Base-by-base conservation (phyloP, 2,888 invertebrate genomes). In the Hemistola chrysoprasaria region DNA sequence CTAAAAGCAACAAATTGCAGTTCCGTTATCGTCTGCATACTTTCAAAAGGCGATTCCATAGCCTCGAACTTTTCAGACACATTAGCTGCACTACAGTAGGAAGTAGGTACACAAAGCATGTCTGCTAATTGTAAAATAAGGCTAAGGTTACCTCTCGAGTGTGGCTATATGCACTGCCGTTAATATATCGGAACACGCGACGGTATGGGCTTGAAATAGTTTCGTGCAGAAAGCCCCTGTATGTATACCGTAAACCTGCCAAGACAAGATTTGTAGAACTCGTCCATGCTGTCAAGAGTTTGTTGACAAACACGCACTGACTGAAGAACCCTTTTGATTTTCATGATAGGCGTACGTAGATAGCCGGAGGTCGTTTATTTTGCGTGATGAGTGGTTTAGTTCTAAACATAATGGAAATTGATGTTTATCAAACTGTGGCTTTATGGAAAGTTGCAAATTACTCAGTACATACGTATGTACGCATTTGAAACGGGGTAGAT, bases 151-250 rank as follows among this genome's bases (percentile, higher is more conserved):
- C 45, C 53, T 46, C 46, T 45, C 41, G 41, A 62, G 42, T 38
- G 45, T 20, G 29, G 39, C 31, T 41, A 46, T 57, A 63, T 70
- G 66, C 69, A 67, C 53, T 51, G 46, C 38, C 25, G 40, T 52
- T 56, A 53, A 61, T 56, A 56, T 47, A 59, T 53, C 51, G 47
- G 50, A 61, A 50, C 71, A 70, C 71, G 70, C 70, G 51, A 70
- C 48, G 50, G 40, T 44, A 57, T 62, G 16, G 16, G 16, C 16
- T 16, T 4, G 56, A 56, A 59, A 50, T 34, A 7, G 39, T 50
- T 62, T 59, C 69, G 65, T 68, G 66, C 50, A 42, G 49, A 40
- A 40, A 46, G 23, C 50, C 37, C 37, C 36, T 45, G 48, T 47
- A 30, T 25, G 16, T 35, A 37, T 47, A 28, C 37, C 30, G 29